Evolutionary conservation across 2,888 invertebrate species (phyloP), one percentile per base, ranked within the genome.

Genomic region (Eristalinus aeneus): DNA sequence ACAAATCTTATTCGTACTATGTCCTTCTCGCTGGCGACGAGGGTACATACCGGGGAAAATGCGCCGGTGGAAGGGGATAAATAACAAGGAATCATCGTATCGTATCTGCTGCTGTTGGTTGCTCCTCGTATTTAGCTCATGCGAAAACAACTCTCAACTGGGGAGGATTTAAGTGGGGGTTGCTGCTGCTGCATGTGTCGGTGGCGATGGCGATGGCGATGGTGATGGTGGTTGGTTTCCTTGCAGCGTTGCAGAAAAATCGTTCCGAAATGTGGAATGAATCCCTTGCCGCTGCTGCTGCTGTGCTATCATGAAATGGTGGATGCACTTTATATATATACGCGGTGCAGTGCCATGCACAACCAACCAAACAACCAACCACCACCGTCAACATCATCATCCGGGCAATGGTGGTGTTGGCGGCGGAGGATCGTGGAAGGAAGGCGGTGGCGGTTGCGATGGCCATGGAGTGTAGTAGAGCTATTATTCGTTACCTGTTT

Each of bases 401-500:
- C 39, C 32, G 46, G 65, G 23, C 11, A 22, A 16, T 39, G 39
- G 39, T 39, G 39, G 39, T 39, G 39, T 12, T 39, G 39, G 39
- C 16, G 39, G 16, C 46, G 46, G 60, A 36, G 74, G 77, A 74
- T 76, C 53, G 54, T 68, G 67, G 71, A 73, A 31, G 69, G 39
- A 72, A 69, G 65, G 80, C 56, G 63, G 32, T 65, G 65, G 69
- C 56, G 64, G 60, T 79, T 20, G 36, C 69, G 60, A 79, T 77
- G 64, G 65, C 23, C 23, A 27, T 56, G 56, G 56, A 23, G 56
- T 56, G 80, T 65, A 86, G 81, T 77, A 85, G 81, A 77, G 81
- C 76, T 81, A 82, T 77, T 78, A 71, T 86, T 86, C 82, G 82
- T 81, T 86, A 86, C 86, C 86, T 86, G 86, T 78, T 86, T 86